Evolutionary conservation across 2,888 invertebrate species (phyloP).

Genomic region (Acrobasis repandana): DNA sequence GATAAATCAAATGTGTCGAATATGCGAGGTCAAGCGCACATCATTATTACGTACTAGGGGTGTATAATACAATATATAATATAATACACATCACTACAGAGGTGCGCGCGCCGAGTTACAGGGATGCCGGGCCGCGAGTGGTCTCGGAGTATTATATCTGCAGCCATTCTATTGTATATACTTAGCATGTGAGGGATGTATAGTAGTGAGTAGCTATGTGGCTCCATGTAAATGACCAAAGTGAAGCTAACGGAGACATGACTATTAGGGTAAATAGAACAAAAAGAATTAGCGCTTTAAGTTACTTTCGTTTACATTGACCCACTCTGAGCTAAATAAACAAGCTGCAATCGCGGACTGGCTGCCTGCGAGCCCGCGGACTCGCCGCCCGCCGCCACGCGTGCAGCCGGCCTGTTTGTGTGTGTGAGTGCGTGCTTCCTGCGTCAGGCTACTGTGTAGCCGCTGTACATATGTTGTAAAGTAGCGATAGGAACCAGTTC

Average conservation of each 20-base stretch:
- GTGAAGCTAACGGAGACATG: too few species aligned
- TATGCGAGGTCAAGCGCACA: too few species aligned
- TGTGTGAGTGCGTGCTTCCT: background rate
- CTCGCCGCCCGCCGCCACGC: too few species aligned
- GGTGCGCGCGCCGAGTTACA: background rate
- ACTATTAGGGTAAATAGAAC: too few species aligned
- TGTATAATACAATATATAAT: too few species aligned
- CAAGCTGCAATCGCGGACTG: background rate
- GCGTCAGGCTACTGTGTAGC: slow-evolving; percentile 22
- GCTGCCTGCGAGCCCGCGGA: background rate
- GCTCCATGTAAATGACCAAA: background rate
- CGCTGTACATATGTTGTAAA: slow-evolving; percentile 26
- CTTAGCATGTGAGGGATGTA: background rate
- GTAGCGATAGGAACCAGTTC: slow-evolving; percentile 25
- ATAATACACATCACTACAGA: background rate
- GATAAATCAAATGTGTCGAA: too few species aligned
- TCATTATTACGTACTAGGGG: background rate
- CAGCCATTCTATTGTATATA: slow-evolving; percentile 1
- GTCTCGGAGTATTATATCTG: background rate
- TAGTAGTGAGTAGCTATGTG: background rate
- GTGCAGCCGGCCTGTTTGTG: background rate
- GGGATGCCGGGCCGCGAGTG: background rate
- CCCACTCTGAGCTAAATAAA: too few species aligned
- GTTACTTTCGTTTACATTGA: background rate
- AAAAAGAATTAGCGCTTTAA: background rate